Percentiles rank a stretch among this genome's conserved stretches.
These are phyloP conservation scores for Erythrocercus mccallii DNA, from an alignment of 2,113 vertebrate genomes.

Conservation along the genomic window DNA sequence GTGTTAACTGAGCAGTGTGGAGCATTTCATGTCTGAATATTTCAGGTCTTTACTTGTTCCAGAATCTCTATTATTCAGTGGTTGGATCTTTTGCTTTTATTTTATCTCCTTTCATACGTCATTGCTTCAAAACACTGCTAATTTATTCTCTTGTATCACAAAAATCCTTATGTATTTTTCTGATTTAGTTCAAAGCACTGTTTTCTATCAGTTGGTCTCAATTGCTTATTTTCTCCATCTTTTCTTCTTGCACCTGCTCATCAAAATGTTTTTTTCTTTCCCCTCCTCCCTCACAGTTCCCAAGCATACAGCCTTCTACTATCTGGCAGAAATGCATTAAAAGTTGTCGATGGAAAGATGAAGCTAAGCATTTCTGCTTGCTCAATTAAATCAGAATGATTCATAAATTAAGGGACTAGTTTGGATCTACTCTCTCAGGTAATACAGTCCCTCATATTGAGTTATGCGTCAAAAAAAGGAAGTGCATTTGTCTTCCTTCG, in stretches of 20 bases:
- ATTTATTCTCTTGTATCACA: constrained; percentile 37
- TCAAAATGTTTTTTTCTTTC: constrained; percentile 1
- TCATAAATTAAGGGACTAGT: background rate
- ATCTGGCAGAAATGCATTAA: background rate
- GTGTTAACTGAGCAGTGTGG: background rate
- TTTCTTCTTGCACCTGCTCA: constrained; percentile 39
- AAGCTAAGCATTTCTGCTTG: background rate
- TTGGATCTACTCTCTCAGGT: background rate
- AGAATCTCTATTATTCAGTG: background rate
- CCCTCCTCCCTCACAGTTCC: background rate
- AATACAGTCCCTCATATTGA: background rate
- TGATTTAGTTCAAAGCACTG: constrained; percentile 25
- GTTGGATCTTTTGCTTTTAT: background rate
- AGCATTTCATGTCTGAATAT: background rate
- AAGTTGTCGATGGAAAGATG: background rate
- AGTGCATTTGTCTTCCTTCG: background rate
- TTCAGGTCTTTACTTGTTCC: background rate
- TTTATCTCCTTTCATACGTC: background rate
- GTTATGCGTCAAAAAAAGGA: background rate
- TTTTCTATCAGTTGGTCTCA: constrained; percentile 7
- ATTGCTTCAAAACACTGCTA: constrained; percentile 26
- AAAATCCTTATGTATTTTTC: constrained; percentile 15
- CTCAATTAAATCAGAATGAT: constrained; percentile 3
- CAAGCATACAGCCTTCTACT: background rate
- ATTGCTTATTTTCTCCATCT: constrained; percentile 11